phyloP scores from a whole-genome alignment of 2,888 invertebrate genomes.

The Cacoxenus indagator region DNA sequence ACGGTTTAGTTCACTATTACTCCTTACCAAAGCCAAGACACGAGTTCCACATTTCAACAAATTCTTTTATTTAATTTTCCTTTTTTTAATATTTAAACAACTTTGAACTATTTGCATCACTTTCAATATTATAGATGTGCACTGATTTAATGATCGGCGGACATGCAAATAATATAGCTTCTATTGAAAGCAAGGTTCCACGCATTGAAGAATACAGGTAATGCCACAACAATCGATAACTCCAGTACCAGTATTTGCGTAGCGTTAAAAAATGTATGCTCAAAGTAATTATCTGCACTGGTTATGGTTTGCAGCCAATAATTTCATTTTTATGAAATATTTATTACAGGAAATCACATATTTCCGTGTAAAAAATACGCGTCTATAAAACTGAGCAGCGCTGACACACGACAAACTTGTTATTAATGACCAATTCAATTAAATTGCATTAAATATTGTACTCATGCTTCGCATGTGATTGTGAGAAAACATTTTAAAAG shows the following conservation, averaged over 20 bases:
- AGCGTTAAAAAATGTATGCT: not conserved
- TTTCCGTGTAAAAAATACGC: constrained; percentile 42
- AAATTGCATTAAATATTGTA: constrained; percentile 6
- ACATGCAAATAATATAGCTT: constrained; percentile 11
- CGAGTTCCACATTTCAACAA: not conserved
- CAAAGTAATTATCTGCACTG: constrained; percentile 21
- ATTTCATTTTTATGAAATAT: constrained; percentile 35
- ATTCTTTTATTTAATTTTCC: not conserved
- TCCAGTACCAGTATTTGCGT: not conserved
- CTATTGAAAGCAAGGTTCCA: not conserved
- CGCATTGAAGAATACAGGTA: not conserved
- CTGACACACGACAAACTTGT: constrained; percentile 9
- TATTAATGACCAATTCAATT: constrained; percentile 20
- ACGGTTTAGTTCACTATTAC: too few relatives aligned
- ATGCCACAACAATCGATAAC: not conserved
- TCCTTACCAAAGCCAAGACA: too few relatives aligned
- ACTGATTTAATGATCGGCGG: constrained; percentile 1
- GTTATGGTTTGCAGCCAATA: constrained; percentile 16
- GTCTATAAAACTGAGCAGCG: not conserved
- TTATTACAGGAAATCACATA: constrained; percentile 58
- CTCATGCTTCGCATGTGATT: not conserved
- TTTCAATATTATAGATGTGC: not conserved
- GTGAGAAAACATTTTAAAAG: not conserved
- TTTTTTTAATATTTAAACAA: not conserved
- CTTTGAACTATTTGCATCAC: not conserved